phyloP scores from a whole-genome alignment of 2,888 invertebrate species.

The Phortica okadai region DNA sequence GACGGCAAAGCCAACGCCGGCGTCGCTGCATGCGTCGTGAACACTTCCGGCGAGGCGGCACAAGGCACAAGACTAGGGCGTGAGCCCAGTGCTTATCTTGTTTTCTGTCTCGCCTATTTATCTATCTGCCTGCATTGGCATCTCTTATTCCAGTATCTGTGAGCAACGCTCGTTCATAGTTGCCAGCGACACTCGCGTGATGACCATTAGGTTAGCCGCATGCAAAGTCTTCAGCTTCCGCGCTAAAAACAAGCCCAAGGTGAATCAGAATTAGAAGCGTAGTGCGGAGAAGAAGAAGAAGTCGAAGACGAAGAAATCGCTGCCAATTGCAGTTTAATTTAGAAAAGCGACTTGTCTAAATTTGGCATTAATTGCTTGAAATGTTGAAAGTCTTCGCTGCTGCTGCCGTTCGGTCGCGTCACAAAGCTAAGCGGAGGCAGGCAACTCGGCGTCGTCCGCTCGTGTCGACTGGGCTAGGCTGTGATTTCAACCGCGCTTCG shows the following conservation, averaged over 20 bases:
- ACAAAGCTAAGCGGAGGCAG: neutral
- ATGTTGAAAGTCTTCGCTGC: constrained; percentile 50
- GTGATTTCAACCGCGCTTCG: neutral
- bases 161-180: neutral
- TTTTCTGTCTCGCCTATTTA: neutral
- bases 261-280: neutral
- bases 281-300: neutral
- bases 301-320: neutral
- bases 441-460: neutral
- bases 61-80: neutral
- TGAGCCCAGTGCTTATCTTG: neutral
- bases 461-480: constrained; percentile 24
- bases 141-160: too few species aligned
- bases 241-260: neutral
- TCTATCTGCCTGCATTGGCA: neutral
- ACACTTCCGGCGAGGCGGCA: neutral
- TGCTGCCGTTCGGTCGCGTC: constrained; percentile 15
- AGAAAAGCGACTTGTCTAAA: constrained; percentile 48
- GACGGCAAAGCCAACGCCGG: neutral
- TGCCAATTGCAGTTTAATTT: constrained; percentile 30
- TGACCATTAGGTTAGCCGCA: neutral
- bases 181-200: neutral
- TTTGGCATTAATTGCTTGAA: constrained; percentile 61
- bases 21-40: neutral
- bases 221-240: neutral